Evolutionary conservation across 2,888 invertebrate genomes (phyloP).

Genomic region (Iselma pallidipennis): DNA sequence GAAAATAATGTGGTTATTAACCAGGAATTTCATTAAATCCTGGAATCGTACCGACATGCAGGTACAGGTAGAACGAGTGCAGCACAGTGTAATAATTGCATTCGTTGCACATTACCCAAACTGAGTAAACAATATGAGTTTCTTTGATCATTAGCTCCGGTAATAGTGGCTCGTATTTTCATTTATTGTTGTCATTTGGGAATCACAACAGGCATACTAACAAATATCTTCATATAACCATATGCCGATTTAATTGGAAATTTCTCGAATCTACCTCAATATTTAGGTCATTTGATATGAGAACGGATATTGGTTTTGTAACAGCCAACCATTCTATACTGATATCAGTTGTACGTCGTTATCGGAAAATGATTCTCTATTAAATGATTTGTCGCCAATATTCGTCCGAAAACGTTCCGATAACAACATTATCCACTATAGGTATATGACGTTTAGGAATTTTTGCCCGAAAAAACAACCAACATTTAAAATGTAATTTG

Average conservation of each 20-base stretch:
- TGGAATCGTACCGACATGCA: too few relatives aligned
- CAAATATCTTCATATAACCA: too few relatives aligned
- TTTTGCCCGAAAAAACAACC: background rate
- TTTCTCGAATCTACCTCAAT: background rate
- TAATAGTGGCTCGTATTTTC: too few relatives aligned
- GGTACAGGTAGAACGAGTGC: too few relatives aligned
- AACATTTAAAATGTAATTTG: background rate
- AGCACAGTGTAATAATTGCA: too few relatives aligned
- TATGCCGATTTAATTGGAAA: background rate
- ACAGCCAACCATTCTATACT: background rate
- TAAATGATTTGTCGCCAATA: background rate
- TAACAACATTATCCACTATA: background rate
- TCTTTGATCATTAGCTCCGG: too few relatives aligned
- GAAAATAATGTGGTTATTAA: too few relatives aligned
- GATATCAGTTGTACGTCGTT: background rate
- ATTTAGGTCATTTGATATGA: conserved; percentile 1
- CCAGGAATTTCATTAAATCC: too few relatives aligned
- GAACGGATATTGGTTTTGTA: conserved; percentile 2
- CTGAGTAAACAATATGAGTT: too few relatives aligned
- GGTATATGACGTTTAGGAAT: background rate
- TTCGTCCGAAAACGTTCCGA: background rate
- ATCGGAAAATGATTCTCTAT: background rate
- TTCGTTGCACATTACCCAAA: too few relatives aligned
- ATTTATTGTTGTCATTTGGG: background rate
- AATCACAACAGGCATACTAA: background rate